A percentile compares a stretch with the other conserved stretches of the same genome.
phyloP scores from a whole-genome alignment of 2,113 vertebrate species.

The Erythrocebus patas region DNA sequence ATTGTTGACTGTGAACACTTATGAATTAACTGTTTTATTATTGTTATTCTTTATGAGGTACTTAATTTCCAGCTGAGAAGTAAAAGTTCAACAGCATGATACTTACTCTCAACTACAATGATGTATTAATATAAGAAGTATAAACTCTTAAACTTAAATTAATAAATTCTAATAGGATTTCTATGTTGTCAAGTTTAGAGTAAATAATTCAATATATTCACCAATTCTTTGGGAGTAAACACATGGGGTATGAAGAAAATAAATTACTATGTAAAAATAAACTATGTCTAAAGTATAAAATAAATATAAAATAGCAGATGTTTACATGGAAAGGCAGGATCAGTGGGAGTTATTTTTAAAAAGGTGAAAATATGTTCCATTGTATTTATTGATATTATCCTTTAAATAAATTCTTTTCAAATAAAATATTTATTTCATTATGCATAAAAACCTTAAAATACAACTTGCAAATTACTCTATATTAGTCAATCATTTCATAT shows the following conservation, averaged over 20 bases:
- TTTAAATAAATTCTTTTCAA: not conserved
- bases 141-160: not conserved
- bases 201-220: constrained; percentile 23
- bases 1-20: not conserved
- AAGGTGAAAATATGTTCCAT: constrained; percentile 13
- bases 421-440: not conserved
- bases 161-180: constrained; percentile 21
- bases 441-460: not conserved
- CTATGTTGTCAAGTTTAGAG: not conserved
- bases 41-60: not conserved
- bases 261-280: constrained; percentile 30
- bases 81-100: not conserved
- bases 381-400: not conserved
- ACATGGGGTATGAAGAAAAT: not conserved
- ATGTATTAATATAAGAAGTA: not conserved
- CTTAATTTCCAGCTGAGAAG: constrained; percentile 19
- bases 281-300: not conserved
- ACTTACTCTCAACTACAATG: not conserved
- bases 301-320: constrained; percentile 26
- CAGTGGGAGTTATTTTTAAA: constrained; percentile 33
- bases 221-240: not conserved
- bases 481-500: not conserved
- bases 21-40: constrained; percentile 1
- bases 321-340: constrained; percentile 13
- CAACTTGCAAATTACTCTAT: not conserved